Conservation (phyloP, 2,797 vertebrate species). For the Poeciliopsis turneri region DNA sequence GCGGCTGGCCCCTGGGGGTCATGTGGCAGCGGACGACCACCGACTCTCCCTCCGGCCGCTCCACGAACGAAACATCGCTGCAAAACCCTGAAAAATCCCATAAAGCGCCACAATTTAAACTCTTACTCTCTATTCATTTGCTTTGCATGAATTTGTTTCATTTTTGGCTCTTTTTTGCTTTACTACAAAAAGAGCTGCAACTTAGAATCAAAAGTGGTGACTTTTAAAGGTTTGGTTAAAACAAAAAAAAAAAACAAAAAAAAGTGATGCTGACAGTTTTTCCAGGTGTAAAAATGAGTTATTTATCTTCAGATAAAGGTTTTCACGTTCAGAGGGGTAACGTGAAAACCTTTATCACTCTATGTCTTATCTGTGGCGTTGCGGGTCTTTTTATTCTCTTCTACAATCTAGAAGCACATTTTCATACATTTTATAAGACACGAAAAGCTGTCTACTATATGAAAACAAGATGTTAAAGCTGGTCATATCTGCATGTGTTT, state of each 20-base stretch:
- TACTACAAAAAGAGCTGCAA: not conserved
- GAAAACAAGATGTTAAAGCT: not conserved
- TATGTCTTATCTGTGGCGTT: too few relatives aligned
- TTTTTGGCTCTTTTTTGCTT: not conserved
- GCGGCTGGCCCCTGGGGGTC: accelerated
- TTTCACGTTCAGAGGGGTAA: not conserved
- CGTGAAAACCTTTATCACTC: not conserved
- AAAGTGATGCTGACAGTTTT: not conserved
- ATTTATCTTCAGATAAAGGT: not conserved
- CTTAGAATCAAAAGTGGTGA: not conserved
- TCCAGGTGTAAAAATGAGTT: not conserved
- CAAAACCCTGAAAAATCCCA: conserved; percentile 41
- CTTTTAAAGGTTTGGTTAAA: not conserved
- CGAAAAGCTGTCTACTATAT: not conserved
- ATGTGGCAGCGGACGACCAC: conserved; percentile 62
- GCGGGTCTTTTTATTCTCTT: not conserved
- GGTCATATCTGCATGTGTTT: too few relatives aligned
- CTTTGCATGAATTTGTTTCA: not conserved
- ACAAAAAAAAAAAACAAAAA: not conserved
- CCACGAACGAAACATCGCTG: conserved; percentile 56
- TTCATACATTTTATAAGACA: not conserved
- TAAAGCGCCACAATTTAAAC: not conserved
- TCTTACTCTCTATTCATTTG: not conserved
- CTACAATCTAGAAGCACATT: not conserved
- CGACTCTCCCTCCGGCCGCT: conserved; percentile 54